Evolutionary conservation across 2,113 vertebrate species (phyloP).

Genomic region (Australoheros scitulus): DNA sequence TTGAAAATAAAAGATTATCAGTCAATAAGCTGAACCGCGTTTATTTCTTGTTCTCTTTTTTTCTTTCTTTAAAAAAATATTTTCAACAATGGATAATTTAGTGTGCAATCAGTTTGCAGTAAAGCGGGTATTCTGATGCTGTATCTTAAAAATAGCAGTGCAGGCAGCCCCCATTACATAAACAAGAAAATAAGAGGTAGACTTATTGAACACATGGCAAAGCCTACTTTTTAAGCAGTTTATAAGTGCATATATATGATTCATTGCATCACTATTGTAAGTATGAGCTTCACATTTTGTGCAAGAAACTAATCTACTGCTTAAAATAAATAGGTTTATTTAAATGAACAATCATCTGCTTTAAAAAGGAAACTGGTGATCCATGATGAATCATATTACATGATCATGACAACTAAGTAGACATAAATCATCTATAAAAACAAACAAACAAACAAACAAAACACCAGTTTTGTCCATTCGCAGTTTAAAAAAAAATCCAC

Average conservation of each 20-base stretch:
- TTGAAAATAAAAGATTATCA: background rate
- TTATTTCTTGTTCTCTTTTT: background rate
- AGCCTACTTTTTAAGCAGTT: background rate
- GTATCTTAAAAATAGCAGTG: constrained; percentile 8
- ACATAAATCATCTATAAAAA: constrained; percentile 15
- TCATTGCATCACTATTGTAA: background rate
- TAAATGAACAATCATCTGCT: background rate
- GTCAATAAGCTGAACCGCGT: background rate
- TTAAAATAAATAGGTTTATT: constrained; percentile 1
- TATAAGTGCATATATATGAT: background rate
- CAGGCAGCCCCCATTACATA: background rate
- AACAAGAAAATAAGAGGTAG: background rate
- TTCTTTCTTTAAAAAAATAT: background rate
- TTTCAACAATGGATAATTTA: background rate
- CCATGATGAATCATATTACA: background rate
- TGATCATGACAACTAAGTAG: background rate
- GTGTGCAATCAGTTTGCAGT: background rate
- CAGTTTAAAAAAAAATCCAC: background rate
- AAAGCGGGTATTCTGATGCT: background rate
- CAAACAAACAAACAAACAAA: constrained; percentile 3
- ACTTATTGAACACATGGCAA: constrained; percentile 7
- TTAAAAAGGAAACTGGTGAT: background rate
- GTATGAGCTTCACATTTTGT: background rate
- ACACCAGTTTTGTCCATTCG: constrained; percentile 25
- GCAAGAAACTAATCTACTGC: background rate